Conservation (phyloP, 2,797 vertebrate species). For the Characodon lateralis region DNA sequence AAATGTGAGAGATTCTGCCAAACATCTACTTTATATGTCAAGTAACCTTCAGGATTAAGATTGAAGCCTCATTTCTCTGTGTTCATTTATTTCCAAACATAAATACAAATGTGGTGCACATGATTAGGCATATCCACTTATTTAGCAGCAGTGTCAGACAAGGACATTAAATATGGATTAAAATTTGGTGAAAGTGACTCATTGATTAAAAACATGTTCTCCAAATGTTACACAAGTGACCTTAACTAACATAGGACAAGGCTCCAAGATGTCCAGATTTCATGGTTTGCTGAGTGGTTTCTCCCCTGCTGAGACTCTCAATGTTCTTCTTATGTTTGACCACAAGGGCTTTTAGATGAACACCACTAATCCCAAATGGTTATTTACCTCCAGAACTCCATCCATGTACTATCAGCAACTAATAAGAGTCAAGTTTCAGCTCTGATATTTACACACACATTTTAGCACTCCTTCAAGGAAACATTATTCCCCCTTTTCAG, state of each 20-base stretch:
- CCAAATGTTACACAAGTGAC: background rate
- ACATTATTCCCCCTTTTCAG: too few species aligned
- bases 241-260: background rate
- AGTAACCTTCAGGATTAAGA: background rate
- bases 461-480: background rate
- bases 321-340: too few species aligned
- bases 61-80: background rate
- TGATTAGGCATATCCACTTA: background rate
- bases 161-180: background rate
- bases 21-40: background rate
- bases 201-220: background rate
- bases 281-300: too few species aligned
- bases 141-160: background rate
- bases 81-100: background rate
- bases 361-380: slow-evolving; percentile 31
- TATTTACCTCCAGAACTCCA: slow-evolving; percentile 22
- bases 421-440: slow-evolving; percentile 23
- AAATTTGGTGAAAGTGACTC: background rate
- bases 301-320: too few species aligned
- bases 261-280: background rate
- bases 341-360: slow-evolving; percentile 36
- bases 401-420: slow-evolving; percentile 36
- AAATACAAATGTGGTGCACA: too few species aligned
- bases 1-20: background rate
- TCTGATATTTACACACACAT: slow-evolving; percentile 9